These are phyloP conservation scores for Trididemnum miniatum DNA, from an alignment of 23 tunicate species.

Conservation along the genomic window DNA sequence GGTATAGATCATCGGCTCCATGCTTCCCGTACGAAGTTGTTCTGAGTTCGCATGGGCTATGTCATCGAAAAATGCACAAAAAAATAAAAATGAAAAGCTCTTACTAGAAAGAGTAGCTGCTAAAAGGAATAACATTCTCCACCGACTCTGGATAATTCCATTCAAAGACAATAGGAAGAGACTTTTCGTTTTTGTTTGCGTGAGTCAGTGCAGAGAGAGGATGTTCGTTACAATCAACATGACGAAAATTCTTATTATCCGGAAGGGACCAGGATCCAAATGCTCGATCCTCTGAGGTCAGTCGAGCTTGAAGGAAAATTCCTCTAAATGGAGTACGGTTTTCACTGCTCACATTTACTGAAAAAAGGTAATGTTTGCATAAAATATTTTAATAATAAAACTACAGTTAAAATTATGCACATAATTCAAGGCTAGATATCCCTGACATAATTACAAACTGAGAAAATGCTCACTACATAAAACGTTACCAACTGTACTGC, in stretches of 20 bases:
- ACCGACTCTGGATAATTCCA: background rate
- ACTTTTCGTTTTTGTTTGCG: background rate
- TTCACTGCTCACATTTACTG: slow-evolving; percentile 1
- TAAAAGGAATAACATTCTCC: background rate
- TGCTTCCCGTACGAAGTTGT: no score
- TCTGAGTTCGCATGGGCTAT: no score
- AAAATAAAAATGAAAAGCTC: no score
- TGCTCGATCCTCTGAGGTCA: background rate
- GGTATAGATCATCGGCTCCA: no score
- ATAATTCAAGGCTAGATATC: no score
- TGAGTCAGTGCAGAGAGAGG: background rate
- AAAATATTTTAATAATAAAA: no score
- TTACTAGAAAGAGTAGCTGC: background rate
- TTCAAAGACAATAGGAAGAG: background rate
- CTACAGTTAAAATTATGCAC: no score
- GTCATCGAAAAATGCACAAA: no score
- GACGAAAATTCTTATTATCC: background rate
- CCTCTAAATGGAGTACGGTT: background rate
- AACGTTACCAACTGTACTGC: no score
- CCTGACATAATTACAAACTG: no score
- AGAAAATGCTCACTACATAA: no score
- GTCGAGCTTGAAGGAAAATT: slow-evolving; percentile 16
- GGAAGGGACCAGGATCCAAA: slow-evolving; percentile 3
- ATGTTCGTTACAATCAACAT: background rate
- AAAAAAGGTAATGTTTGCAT: no score